These are phyloP conservation scores for Gastrophysa polygoni DNA, from an alignment of 2,888 invertebrate species.

Conservation along the genomic window DNA sequence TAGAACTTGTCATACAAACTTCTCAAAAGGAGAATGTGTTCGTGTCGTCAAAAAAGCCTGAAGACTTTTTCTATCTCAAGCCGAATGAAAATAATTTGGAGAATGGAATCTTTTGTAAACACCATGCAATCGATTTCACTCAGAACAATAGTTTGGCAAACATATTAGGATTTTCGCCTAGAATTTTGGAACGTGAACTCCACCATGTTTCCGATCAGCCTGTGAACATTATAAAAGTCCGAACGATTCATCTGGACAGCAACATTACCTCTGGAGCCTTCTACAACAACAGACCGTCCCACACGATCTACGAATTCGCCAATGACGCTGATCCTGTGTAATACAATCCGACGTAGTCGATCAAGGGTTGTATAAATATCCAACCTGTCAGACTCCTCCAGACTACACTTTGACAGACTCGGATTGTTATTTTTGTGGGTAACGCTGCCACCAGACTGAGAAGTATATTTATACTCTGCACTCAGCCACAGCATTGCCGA, in stretches of 20 bases:
- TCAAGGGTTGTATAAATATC: no score
- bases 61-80: slow-evolving; percentile 1
- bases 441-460: no score
- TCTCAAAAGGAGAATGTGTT: neutral
- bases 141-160: neutral
- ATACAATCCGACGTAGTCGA: no score
- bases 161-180: neutral
- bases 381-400: no score
- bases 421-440: no score
- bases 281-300: neutral
- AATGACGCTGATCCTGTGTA: neutral
- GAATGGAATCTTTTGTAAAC: neutral
- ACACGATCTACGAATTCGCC: neutral
- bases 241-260: neutral
- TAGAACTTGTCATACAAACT: neutral
- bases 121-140: neutral
- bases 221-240: slow-evolving; percentile 1
- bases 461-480: no score
- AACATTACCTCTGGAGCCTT: neutral
- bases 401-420: no score
- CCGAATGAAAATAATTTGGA: neutral
- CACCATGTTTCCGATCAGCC: no score
- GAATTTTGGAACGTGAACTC: neutral
- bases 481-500: no score
- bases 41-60: neutral